These are phyloP conservation scores for Nyctibius bracteatus DNA, from an alignment of 2,113 vertebrate species.

Conservation along the genomic window DNA sequence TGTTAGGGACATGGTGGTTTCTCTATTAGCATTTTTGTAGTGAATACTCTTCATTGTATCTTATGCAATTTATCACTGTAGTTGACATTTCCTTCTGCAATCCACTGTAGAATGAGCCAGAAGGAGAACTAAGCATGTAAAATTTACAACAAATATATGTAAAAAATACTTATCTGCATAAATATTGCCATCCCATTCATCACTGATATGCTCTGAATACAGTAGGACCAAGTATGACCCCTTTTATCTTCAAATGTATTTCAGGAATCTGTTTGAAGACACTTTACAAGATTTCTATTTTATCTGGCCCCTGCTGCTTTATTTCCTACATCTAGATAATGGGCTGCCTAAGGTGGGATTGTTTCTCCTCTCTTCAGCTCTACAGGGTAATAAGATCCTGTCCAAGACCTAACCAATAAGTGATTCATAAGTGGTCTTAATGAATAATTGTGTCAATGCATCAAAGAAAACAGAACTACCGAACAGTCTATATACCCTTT, in stretches of 20 bases:
- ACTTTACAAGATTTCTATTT: neutral
- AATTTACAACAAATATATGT: neutral
- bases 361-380: neutral
- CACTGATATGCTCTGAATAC: neutral
- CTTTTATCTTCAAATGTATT: neutral
- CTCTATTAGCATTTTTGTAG: neutral
- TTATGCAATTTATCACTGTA: neutral
- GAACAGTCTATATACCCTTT: neutral
- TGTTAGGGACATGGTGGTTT: neutral
- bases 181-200: neutral
- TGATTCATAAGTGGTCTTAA: neutral
- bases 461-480: neutral
- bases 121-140: neutral
- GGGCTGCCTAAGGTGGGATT: neutral
- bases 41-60: slow-evolving; percentile 3
- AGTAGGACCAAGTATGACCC: neutral
- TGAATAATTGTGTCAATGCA: neutral
- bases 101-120: neutral
- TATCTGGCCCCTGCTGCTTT: neutral
- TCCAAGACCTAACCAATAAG: neutral
- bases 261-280: neutral
- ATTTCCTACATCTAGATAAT: neutral
- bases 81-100: neutral
- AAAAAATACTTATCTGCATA: neutral
- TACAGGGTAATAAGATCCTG: neutral